Conservation (phyloP, 2,888 invertebrate species). For the Protonemura montana region DNA sequence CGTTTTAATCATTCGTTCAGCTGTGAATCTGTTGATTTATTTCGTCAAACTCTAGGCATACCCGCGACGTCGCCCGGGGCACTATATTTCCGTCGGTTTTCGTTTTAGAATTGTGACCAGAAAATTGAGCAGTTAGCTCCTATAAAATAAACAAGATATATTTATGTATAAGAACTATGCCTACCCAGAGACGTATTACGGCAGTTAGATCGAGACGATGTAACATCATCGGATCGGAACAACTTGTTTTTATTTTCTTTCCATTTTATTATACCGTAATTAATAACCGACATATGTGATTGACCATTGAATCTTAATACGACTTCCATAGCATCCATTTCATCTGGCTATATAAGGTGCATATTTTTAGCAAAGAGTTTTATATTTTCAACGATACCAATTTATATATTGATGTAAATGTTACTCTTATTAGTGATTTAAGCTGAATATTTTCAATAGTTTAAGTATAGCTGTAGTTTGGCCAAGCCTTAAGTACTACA, state of each 20-base stretch:
- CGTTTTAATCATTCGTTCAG: neutral
- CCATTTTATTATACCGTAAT: neutral
- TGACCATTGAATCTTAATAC: neutral
- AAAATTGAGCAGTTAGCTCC: neutral
- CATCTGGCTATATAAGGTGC: neutral
- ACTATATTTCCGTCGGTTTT: constrained; percentile 7
- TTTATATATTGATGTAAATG: neutral
- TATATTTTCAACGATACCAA: neutral
- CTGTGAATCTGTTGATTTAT: neutral
- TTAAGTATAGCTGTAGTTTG: neutral
- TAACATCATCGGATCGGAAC: neutral
- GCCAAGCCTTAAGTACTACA: constrained; percentile 20
- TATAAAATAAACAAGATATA: neutral
- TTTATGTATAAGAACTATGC: neutral
- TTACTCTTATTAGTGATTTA: neutral
- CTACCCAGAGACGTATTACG: neutral
- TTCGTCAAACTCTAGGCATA: neutral
- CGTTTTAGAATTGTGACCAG: neutral
- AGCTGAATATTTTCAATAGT: neutral
- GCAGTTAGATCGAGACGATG: neutral
- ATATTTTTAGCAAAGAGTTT: constrained; percentile 8
- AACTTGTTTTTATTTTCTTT: neutral
- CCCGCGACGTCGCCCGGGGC: neutral
- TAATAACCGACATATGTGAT: neutral
- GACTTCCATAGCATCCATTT: neutral